Evolutionary conservation across 2,797 vertebrate genomes (phyloP), one percentile per base, ranked within the genome.

Genomic region (Acipenser ruthenus): DNA sequence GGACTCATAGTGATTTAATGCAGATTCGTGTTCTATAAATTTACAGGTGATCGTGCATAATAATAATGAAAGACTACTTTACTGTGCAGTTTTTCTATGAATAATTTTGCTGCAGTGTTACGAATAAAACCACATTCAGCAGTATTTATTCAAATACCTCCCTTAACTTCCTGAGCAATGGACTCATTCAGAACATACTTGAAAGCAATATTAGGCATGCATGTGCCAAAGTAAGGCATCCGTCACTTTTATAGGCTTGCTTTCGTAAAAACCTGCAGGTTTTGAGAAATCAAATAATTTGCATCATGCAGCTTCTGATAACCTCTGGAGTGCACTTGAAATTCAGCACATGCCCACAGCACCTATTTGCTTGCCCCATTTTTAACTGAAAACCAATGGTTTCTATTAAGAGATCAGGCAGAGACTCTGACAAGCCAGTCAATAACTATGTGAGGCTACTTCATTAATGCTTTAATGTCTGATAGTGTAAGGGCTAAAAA

Each of bases 391-490:
- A 93, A 97, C 94, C 95, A 95, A 95, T 94, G 90, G 89, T 92
- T 94, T 90, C 94, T 94, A 95, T 98, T 98, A 97, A 94, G 87
- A 90, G 88, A 91, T 91, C 89, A 90, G 94, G 92, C 93, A 94
- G 92, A 85, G 86, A 90, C 84, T 90, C 88, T 96, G 95, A 97
- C 93, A 96, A 93, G 88, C 90, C 86, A 93, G 95, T 97, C 94
- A 95, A 98, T 98, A 98, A 93, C 93, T 91, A 94, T 93, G 94
- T 95, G 92, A 93, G 92, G 92, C 93, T 94, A 96, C 94, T 97
- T 97, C 94, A 95, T 96, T 97, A 96, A 93, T 93, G 92, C 86
- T 89, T 90, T 90, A 91, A 92, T 92, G 91, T 89, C 90, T 93
- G 93, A 93, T 92, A 89, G 92, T 94, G 87, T 89, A 86, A 88